Evolutionary conservation across 2,888 invertebrate species (phyloP).

Genomic region (Teinopalpus imperialis): DNA sequence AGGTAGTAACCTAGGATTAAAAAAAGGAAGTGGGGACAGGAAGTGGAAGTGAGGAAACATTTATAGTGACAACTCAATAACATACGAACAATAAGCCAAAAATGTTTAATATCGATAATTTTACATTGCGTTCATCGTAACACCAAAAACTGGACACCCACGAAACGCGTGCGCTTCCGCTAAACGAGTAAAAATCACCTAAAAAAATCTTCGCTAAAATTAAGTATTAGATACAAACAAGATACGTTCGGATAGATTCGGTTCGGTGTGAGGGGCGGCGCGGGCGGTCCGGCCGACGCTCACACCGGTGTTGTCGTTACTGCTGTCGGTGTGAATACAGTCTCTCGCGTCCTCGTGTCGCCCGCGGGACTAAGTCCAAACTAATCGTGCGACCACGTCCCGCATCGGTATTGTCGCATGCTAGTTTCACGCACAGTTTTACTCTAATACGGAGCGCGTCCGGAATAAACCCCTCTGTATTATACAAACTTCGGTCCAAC

Average conservation of each 20-base stretch:
- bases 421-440: background rate
- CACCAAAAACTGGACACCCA: conserved; percentile 73
- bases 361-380: conserved; percentile 5
- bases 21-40: conserved; percentile 29
- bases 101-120: conserved; percentile 80
- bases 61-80: conserved; percentile 60
- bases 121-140: conserved; percentile 76
- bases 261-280: conserved; percentile 34
- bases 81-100: conserved; percentile 80
- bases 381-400: conserved; percentile 1
- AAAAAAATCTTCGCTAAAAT: conserved; percentile 72
- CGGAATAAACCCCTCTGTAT: conserved; percentile 7
- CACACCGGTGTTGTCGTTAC: conserved; percentile 17
- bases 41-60: conserved; percentile 28
- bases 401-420: conserved; percentile 12
- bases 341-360: conserved; percentile 17
- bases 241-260: conserved; percentile 57
- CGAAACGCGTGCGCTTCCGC: conserved; percentile 60
- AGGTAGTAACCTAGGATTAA: too few relatives aligned
- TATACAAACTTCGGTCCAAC: background rate
- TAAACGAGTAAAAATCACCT: conserved; percentile 76
- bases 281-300: conserved; percentile 19
- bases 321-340: conserved; percentile 27
- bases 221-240: conserved; percentile 59
- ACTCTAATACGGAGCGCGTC: conserved; percentile 3